Conservation (phyloP, 2,888 invertebrate genomes). For the Pyrocoelia pectoralis region DNA sequence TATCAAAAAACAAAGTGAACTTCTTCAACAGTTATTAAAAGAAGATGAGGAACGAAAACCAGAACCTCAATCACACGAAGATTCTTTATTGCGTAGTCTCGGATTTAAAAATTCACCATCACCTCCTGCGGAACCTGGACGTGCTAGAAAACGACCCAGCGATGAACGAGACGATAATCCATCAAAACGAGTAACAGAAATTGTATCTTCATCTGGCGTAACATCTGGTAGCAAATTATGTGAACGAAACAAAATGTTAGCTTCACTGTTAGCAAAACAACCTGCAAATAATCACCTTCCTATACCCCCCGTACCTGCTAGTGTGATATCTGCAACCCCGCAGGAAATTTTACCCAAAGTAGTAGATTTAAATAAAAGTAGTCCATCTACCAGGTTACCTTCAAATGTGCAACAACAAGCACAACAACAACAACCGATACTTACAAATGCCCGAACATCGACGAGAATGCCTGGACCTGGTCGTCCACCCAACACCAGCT, state of each 20-base stretch:
- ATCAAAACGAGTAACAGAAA: slow-evolving; percentile 61
- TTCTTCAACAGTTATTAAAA: slow-evolving; percentile 69
- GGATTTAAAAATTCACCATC: slow-evolving; percentile 67
- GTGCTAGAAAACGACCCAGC: slow-evolving; percentile 67
- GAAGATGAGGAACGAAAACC: slow-evolving; percentile 62
- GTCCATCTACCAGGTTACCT: slow-evolving; percentile 45
- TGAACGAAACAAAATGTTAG: slow-evolving; percentile 86
- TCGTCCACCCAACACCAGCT: slow-evolving; percentile 52
- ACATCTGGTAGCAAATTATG: slow-evolving; percentile 72
- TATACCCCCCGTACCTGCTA: slow-evolving; percentile 71
- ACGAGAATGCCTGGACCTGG: slow-evolving; percentile 49
- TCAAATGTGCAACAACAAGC: slow-evolving; percentile 27
- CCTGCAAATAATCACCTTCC: slow-evolving; percentile 67
- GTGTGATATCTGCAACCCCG: slow-evolving; percentile 73
- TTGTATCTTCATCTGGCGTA: slow-evolving; percentile 56
- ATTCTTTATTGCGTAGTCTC: slow-evolving; percentile 64
- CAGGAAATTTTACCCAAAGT: slow-evolving; percentile 71
- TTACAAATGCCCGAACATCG: slow-evolving; percentile 30
- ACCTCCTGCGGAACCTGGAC: slow-evolving; percentile 61
- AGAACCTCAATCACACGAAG: slow-evolving; percentile 60
- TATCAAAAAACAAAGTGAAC: slow-evolving; percentile 68
- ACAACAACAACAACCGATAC: slow-evolving; percentile 31
- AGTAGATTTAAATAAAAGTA: slow-evolving; percentile 48
- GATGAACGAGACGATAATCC: slow-evolving; percentile 68
- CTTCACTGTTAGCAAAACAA: slow-evolving; percentile 80